Evolutionary conservation across 2,113 vertebrate species (phyloP).

Genomic region (Anser cygnoides): DNA sequence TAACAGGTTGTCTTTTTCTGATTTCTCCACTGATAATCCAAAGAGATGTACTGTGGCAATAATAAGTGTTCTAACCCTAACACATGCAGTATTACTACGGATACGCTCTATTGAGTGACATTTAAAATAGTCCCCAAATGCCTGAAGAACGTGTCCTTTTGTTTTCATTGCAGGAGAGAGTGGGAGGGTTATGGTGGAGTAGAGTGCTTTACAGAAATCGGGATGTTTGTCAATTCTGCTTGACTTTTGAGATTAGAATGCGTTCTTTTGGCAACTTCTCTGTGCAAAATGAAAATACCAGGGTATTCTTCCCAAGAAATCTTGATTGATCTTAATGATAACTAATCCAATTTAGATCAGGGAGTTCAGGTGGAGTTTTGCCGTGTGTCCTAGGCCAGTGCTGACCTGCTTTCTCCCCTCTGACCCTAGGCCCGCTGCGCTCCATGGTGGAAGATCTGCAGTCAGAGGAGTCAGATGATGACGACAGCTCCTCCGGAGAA

Average conservation of each 20-base stretch:
- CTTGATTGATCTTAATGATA: no score
- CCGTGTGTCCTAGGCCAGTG: fast-evolving
- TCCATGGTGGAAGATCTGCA: slow-evolving; percentile 97
- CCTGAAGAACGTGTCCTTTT: neutral
- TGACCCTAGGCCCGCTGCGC: slow-evolving; percentile 84
- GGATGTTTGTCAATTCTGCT: neutral
- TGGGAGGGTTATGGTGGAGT: neutral
- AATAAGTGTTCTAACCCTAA: neutral
- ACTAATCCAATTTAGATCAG: fast-evolving
- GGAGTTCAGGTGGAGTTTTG: fast-evolving
- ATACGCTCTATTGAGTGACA: neutral
- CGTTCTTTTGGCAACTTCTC: neutral
- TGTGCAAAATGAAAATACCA: no score
- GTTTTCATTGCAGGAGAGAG: neutral
- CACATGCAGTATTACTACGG: neutral
- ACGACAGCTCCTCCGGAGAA: slow-evolving; percentile 93
- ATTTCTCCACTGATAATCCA: neutral
- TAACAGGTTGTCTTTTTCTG: neutral
- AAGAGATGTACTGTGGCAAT: neutral
- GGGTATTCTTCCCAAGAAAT: fast-evolving
- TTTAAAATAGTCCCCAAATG: neutral
- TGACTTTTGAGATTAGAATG: neutral
- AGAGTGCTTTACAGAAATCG: neutral
- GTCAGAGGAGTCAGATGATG: slow-evolving; percentile 94
- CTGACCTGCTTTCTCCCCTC: neutral